phyloP scores from a whole-genome alignment of 2,797 vertebrate species.

The Alectoris magna region DNA sequence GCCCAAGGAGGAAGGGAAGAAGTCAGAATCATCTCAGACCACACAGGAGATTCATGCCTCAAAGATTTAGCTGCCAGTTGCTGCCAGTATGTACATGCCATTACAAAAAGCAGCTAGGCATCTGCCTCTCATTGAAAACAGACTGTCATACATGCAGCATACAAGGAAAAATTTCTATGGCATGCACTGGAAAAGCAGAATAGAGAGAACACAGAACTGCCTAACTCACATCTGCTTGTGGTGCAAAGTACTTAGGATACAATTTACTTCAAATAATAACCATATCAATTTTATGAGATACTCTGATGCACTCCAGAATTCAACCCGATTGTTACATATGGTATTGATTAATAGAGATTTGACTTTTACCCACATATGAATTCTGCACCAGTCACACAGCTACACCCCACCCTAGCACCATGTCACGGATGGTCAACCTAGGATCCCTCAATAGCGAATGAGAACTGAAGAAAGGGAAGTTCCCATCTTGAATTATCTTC shows the following conservation, averaged over 20 bases:
- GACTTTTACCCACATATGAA: neutral
- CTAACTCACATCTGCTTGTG: neutral
- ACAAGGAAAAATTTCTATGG: neutral
- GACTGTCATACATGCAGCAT: rapidly evolving
- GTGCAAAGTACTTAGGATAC: neutral
- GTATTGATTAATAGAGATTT: neutral
- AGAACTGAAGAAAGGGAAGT: neutral
- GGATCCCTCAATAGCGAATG: neutral
- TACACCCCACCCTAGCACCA: neutral
- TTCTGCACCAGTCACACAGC: rapidly evolving
- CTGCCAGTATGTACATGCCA: rapidly evolving
- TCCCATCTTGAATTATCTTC: neutral
- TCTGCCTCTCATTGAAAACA: neutral
- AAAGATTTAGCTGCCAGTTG: neutral
- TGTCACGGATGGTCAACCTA: neutral
- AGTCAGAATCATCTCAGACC: neutral
- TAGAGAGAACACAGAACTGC: neutral
- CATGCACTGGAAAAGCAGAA: neutral
- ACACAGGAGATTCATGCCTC: neutral
- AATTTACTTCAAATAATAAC: neutral
- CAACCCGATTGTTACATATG: neutral
- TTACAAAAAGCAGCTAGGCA: neutral
- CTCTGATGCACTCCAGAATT: neutral
- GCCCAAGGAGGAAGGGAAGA: neutral
- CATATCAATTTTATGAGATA: neutral